Evolutionary conservation across 2,113 vertebrate species (phyloP).

Genomic region (Marcusenius ussheri): DNA sequence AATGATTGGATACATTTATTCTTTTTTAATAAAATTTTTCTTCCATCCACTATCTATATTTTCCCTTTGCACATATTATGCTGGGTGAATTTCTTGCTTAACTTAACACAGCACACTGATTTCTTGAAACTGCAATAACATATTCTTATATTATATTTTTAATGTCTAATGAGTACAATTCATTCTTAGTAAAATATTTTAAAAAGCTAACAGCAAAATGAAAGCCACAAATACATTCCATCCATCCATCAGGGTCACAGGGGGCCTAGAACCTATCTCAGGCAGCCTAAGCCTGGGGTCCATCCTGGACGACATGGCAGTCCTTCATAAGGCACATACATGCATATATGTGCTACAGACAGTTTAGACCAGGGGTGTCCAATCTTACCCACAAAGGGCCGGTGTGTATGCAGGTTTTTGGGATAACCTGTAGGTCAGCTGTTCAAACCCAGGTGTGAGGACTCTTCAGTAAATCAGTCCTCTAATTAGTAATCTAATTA

Average conservation of each 20-base stretch:
- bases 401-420: no score
- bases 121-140: background rate
- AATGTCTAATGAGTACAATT: background rate
- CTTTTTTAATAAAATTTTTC: background rate
- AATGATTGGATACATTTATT: background rate
- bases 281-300: background rate
- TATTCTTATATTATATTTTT: background rate
- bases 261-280: background rate
- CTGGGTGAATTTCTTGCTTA: background rate
- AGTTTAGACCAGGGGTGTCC: no score
- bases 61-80: background rate
- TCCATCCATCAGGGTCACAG: background rate
- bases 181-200: background rate
- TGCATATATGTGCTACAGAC: background rate
- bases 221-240: background rate
- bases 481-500: no score
- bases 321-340: background rate
- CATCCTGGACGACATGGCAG: background rate
- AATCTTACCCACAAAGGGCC: no score
- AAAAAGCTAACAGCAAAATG: background rate
- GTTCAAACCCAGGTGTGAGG: no score
- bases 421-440: no score
- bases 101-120: background rate
- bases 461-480: no score
- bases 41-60: background rate